These are phyloP conservation scores for Microplitis deprimator DNA, from an alignment of 2,888 invertebrate species.

Conservation along the genomic window DNA sequence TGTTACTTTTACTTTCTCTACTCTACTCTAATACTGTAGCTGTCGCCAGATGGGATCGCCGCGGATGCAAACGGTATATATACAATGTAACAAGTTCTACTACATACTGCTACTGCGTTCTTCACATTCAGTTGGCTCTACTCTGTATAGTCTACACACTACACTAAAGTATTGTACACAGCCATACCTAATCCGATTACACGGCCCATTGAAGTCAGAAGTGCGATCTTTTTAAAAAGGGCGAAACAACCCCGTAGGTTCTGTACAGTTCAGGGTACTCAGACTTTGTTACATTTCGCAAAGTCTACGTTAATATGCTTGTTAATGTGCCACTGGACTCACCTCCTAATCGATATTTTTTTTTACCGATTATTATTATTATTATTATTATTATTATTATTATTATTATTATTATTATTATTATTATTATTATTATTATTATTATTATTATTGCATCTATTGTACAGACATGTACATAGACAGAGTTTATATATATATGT, in stretches of 20 bases:
- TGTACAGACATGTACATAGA: not conserved
- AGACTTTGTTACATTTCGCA: conserved; percentile 8
- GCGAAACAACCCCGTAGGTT: conserved; percentile 34
- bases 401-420: no score
- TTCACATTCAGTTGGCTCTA: conserved; percentile 25
- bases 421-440: no score
- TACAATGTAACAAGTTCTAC: conserved; percentile 56
- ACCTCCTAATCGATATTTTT: conserved; percentile 10
- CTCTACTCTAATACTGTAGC: not conserved
- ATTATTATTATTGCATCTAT: not conserved
- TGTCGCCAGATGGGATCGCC: conserved; percentile 11
- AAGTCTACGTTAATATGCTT: conserved; percentile 61
- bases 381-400: no score
- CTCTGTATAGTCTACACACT: not conserved
- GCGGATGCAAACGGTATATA: not conserved
- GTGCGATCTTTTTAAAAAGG: conserved; percentile 69
- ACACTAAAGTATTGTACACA: conserved; percentile 50
- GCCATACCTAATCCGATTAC: conserved; percentile 70
- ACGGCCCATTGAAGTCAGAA: conserved; percentile 70
- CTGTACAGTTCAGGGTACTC: not conserved
- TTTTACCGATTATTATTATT: conserved; percentile 1
- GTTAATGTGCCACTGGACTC: conserved; percentile 58
- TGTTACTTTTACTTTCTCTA: conserved; percentile 22
- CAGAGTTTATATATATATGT: not conserved
- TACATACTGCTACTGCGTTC: conserved; percentile 53